phyloP scores from a whole-genome alignment of 2,888 invertebrate species.

The Trichacis sp. region DNA sequence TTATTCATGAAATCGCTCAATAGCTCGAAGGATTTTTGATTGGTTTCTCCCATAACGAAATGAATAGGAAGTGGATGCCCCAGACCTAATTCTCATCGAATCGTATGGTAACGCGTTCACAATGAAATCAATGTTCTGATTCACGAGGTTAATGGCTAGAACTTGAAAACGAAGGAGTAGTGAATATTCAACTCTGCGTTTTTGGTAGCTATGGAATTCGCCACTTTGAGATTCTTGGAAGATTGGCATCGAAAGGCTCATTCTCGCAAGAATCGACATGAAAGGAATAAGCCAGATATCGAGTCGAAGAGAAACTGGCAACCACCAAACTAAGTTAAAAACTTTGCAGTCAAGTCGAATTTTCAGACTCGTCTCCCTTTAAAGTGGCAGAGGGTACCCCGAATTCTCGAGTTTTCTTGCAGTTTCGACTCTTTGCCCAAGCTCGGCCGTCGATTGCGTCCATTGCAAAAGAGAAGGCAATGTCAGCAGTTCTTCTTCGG shows the following conservation, averaged over 20 bases:
- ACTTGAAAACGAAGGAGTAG: slow-evolving; percentile 31
- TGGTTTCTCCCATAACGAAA: no score
- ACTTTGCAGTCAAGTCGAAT: slow-evolving; percentile 65
- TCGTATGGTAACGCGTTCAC: no score
- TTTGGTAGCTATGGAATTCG: slow-evolving; percentile 17
- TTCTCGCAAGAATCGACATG: slow-evolving; percentile 57
- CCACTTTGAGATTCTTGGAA: slow-evolving; percentile 18
- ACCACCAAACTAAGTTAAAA: slow-evolving; percentile 65
- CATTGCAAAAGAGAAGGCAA: slow-evolving; percentile 30
- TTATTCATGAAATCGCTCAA: no score
- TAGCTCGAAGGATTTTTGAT: no score
- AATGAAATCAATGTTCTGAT: slow-evolving; percentile 7
- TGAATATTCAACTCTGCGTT: slow-evolving; percentile 31
- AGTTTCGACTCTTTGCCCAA: slow-evolving; percentile 52
- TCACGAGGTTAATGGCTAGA: slow-evolving; percentile 20
- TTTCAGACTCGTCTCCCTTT: slow-evolving; percentile 53
- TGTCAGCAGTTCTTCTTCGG: slow-evolving; percentile 40
- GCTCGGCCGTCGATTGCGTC: slow-evolving; percentile 48
- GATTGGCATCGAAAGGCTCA: no score
- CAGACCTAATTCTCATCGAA: no score
- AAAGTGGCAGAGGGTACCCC: slow-evolving; percentile 45
- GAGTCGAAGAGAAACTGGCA: slow-evolving; percentile 46
- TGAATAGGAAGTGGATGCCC: no score
- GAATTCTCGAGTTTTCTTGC: slow-evolving; percentile 61
- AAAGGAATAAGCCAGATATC: slow-evolving; percentile 46